Evolutionary conservation across 2,113 vertebrate species (phyloP).

Genomic region (Acrocephalus kingi): DNA sequence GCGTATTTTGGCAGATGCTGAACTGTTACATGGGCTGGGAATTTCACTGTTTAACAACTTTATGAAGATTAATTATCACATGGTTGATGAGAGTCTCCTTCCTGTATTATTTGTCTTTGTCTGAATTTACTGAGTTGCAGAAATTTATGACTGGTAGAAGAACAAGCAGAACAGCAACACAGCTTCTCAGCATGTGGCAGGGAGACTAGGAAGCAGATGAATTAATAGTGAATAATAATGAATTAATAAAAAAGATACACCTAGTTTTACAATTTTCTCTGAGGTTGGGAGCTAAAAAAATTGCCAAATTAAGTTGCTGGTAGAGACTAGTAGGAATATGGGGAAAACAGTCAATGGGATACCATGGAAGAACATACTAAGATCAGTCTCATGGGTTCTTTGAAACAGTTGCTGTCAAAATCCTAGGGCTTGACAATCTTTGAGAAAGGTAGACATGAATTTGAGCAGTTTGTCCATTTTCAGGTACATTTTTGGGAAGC

Average conservation of each 20-base stretch:
- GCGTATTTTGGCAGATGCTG: neutral
- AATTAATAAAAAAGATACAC: neutral
- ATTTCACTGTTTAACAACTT: neutral
- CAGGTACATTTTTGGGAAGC: neutral
- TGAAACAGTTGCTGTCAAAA: neutral
- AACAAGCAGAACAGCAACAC: neutral
- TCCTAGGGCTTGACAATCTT: neutral
- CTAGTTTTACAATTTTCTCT: neutral
- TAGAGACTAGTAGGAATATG: neutral
- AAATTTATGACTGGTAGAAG: neutral
- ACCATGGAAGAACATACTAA: neutral
- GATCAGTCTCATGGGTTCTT: neutral
- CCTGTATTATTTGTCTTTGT: neutral
- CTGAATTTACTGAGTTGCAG: neutral
- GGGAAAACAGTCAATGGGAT: neutral
- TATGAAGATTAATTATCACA: neutral
- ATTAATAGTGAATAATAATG: neutral
- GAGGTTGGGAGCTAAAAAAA: neutral
- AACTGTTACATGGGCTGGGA: neutral
- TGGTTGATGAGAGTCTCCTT: neutral
- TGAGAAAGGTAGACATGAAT: neutral
- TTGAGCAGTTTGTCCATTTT: neutral
- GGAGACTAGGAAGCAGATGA: neutral
- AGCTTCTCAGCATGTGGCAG: neutral
- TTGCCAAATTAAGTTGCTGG: neutral